Evolutionary conservation across 2,888 invertebrate species (phyloP).

Genomic region (Podabrus alpinus): DNA sequence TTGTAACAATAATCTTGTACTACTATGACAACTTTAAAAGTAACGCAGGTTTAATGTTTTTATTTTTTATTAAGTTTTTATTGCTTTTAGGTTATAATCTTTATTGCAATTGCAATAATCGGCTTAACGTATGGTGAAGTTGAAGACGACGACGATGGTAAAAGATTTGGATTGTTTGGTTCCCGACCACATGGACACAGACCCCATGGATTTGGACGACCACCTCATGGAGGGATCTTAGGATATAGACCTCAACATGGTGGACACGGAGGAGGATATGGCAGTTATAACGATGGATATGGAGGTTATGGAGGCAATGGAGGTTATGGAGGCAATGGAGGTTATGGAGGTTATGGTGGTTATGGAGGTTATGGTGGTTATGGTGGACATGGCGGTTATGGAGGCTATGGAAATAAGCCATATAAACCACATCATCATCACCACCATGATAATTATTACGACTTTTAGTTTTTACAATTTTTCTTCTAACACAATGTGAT

Average conservation of each 20-base stretch:
- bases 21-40: background rate
- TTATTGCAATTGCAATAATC: background rate
- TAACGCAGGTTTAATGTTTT: background rate
- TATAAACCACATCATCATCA: background rate
- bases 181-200: background rate
- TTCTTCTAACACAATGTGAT: background rate
- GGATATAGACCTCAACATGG: background rate
- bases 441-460: background rate
- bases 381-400: slow-evolving; percentile 19
- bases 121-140: background rate
- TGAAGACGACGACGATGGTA: background rate
- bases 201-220: background rate
- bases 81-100: background rate
- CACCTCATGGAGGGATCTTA: background rate
- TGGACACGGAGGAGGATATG: background rate
- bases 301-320: slow-evolving; percentile 14
- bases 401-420: slow-evolving; percentile 15
- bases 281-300: background rate
- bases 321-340: slow-evolving; percentile 17
- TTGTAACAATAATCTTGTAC: background rate
- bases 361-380: slow-evolving; percentile 15
- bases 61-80: background rate
- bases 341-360: slow-evolving; percentile 23
- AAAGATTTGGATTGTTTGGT: background rate
- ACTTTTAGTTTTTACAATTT: background rate